Percentiles rank a stretch among this genome's conserved stretches.
phyloP scores from a whole-genome alignment of 92 coral and sea anemone species.

The Pocillopora grandis region DNA sequence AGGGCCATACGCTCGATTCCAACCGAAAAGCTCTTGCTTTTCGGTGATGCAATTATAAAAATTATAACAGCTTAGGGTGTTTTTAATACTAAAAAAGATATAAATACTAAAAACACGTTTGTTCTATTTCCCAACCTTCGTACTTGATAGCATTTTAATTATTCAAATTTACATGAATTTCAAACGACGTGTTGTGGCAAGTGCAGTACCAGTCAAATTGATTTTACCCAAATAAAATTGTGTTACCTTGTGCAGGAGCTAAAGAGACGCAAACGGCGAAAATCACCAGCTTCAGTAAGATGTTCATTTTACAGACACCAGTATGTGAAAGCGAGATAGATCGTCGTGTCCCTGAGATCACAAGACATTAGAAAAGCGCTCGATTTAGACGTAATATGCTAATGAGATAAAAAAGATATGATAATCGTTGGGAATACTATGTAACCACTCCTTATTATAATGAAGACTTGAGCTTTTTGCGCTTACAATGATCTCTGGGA shows the following conservation, averaged over 20 bases:
- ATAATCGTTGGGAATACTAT: conserved; percentile 7
- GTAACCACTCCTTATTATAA: conserved; percentile 15
- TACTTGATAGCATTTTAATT: background rate
- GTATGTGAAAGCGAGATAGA: conserved; percentile 1
- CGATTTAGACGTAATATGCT: conserved; percentile 7
- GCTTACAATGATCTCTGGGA: conserved; percentile 1
- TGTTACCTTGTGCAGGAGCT: conserved; percentile 7
- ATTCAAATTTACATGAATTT: background rate
- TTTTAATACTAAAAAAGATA: too few relatives aligned
- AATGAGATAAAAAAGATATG: background rate
- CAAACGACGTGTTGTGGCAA: background rate
- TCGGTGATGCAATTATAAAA: too few relatives aligned
- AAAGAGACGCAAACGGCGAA: background rate
- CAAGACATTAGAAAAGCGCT: conserved; percentile 23
- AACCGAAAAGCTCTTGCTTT: too few relatives aligned
- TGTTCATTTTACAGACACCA: conserved; percentile 14
- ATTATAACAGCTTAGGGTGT: too few relatives aligned
- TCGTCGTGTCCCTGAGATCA: background rate
- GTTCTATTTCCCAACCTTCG: background rate
- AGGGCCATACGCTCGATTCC: too few relatives aligned
- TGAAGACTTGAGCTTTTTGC: background rate
- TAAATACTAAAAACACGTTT: background rate
- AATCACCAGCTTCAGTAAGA: conserved; percentile 3
- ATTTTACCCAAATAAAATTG: background rate
- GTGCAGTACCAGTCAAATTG: background rate